A percentile compares a stretch with the other conserved stretches of the same genome.
Conservation (phyloP, 1,140 invertebrate genomes). For the Orius insidiosus region DNA sequence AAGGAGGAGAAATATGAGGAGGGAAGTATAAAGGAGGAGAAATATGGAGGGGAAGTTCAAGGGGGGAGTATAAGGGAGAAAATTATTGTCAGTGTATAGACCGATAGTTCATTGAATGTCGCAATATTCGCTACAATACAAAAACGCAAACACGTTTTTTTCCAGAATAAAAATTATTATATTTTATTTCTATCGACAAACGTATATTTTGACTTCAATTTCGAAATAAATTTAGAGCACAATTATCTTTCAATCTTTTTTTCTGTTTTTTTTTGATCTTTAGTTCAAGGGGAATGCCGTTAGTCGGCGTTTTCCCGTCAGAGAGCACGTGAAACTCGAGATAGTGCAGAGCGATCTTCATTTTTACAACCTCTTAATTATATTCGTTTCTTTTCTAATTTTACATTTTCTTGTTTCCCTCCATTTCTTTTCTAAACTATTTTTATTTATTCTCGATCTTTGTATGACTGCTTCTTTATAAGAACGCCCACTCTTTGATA, state of each 20-base stretch:
- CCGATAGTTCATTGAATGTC: background rate
- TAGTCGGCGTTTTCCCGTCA: too few species aligned
- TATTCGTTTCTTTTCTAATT: background rate
- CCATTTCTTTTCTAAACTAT: constrained; percentile 2
- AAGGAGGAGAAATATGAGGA: too few species aligned
- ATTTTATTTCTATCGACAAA: background rate
- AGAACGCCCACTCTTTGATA: background rate
- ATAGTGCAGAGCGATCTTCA: background rate
- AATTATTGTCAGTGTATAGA: background rate
- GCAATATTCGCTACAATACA: background rate
- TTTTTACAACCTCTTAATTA: background rate
- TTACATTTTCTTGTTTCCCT: constrained; percentile 1
- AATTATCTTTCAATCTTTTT: too few species aligned
- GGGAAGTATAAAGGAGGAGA: too few species aligned
- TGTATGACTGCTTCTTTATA: too few species aligned
- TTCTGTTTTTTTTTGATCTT: too few species aligned
- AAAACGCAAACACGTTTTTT: background rate
- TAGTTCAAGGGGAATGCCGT: too few species aligned
- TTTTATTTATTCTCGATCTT: background rate
- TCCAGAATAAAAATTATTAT: too few species aligned
- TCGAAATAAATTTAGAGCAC: too few species aligned
- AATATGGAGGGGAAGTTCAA: too few species aligned
- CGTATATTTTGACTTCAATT: too few species aligned
- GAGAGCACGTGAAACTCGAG: background rate
- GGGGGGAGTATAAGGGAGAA: too few species aligned